A percentile compares a stretch with the other conserved stretches of the same genome.
Evolutionary conservation across 2,113 vertebrate genomes (phyloP).

Genomic region (Microcebus murinus): DNA sequence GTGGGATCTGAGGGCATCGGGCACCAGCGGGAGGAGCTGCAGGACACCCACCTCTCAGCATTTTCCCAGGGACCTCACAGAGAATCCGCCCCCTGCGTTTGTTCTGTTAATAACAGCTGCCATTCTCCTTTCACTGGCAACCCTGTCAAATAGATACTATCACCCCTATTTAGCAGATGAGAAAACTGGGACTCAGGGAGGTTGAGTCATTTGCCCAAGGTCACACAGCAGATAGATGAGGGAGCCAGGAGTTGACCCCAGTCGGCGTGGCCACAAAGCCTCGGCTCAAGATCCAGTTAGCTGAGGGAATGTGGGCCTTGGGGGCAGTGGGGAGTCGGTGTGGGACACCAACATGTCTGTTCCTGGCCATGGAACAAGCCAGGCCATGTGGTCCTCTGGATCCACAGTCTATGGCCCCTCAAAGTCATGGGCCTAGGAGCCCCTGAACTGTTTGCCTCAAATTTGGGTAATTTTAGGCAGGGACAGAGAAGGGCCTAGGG

Average conservation of each 20-base stretch:
- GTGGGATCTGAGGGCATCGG: background rate
- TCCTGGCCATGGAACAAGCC: background rate
- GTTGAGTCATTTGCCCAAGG: background rate
- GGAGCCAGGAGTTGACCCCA: background rate
- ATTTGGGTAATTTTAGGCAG: background rate
- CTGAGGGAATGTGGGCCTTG: background rate
- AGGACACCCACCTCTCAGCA: background rate
- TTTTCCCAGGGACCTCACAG: background rate
- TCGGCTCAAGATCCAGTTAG: background rate
- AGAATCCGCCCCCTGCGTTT: background rate
- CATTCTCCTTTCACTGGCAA: background rate
- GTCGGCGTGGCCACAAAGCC: background rate
- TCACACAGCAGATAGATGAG: background rate
- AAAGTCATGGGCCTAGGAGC: background rate
- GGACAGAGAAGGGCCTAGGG: background rate
- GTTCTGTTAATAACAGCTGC: background rate
- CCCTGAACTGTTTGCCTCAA: background rate
- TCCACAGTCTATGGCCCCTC: background rate
- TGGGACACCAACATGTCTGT: fast-evolving
- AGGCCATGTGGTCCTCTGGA: background rate
- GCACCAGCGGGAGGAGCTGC: background rate
- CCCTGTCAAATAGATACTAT: background rate
- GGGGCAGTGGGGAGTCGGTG: too few species aligned
- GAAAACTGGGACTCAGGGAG: background rate
- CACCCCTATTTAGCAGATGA: background rate